phyloP scores from a whole-genome alignment of 2,888 invertebrate genomes.

The Leptopilina drosophilae region DNA sequence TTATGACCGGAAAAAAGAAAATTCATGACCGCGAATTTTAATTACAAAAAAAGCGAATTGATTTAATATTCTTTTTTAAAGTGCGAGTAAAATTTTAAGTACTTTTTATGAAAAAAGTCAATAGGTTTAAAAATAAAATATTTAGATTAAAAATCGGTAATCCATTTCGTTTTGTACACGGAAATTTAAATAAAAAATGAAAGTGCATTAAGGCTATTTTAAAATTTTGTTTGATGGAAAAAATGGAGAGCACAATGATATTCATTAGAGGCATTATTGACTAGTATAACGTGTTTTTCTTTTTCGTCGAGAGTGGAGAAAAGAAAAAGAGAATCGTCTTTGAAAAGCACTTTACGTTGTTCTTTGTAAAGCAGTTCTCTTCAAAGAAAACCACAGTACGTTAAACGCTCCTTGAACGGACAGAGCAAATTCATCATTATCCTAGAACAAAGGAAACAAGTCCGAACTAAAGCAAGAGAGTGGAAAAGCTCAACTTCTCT shows the following conservation, averaged over 20 bases:
- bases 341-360: slow-evolving; percentile 30
- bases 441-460: slow-evolving; percentile 36
- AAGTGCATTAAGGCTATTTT: not conserved
- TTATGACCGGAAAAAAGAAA: too few species aligned
- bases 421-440: slow-evolving; percentile 30
- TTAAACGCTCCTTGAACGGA: slow-evolving; percentile 32
- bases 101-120: too few species aligned
- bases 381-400: slow-evolving; percentile 39
- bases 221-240: not conserved
- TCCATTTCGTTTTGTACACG: too few species aligned
- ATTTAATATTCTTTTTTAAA: too few species aligned
- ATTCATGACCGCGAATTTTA: too few species aligned
- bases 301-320: slow-evolving; percentile 8
- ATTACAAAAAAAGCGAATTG: too few species aligned
- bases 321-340: slow-evolving; percentile 15
- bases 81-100: too few species aligned
- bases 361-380: slow-evolving; percentile 35
- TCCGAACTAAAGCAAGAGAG: slow-evolving; percentile 16
- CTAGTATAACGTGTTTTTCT: not conserved
- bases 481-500: slow-evolving; percentile 37
- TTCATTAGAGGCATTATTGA: not conserved
- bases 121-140: too few species aligned
- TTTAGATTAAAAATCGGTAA: too few species aligned
- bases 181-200: not conserved
- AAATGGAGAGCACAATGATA: not conserved